Evolutionary conservation across 2,888 invertebrate species (phyloP).

Genomic region (Agapostemon virescens): DNA sequence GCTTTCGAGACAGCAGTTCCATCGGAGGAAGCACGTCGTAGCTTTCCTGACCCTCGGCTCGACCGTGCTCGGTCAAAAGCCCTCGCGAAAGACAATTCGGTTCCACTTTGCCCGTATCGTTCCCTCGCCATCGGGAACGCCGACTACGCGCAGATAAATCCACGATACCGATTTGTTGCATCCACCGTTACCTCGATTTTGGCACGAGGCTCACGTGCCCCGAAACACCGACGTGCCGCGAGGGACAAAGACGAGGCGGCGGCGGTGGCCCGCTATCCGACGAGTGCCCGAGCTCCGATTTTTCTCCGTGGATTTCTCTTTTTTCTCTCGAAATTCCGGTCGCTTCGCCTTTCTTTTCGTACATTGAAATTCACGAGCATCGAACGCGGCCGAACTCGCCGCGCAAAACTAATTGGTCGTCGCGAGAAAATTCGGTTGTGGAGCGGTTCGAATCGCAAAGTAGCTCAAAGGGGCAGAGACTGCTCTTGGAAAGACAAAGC

Average conservation of each 20-base stretch:
- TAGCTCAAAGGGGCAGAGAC: background rate
- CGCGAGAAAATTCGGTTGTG: background rate
- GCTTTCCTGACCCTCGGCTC: slow-evolving; percentile 14
- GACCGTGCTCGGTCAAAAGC: slow-evolving; percentile 46
- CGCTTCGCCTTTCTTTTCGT: background rate
- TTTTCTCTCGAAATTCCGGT: background rate
- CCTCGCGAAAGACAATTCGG: slow-evolving; percentile 61
- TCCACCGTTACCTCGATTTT: slow-evolving; percentile 42
- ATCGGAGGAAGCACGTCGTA: slow-evolving; percentile 29
- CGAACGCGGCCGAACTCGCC: background rate
- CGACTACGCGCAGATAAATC: slow-evolving; percentile 42
- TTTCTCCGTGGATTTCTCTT: background rate
- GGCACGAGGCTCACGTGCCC: slow-evolving; percentile 65
- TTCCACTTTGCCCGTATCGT: slow-evolving; percentile 57
- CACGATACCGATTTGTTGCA: slow-evolving; percentile 51
- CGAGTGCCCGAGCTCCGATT: background rate
- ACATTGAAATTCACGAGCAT: background rate
- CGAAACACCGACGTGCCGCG: slow-evolving; percentile 63
- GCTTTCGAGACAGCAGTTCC: slow-evolving; percentile 24
- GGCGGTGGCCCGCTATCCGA: slow-evolving; percentile 26
- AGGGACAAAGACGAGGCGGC: slow-evolving; percentile 60
- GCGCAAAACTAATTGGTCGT: background rate
- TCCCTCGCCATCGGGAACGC: slow-evolving; percentile 42
- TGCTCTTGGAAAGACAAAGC: too few relatives aligned
- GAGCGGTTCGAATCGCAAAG: background rate